Evolutionary conservation across 2,113 vertebrate genomes (phyloP).

Genomic region (Hystrix cristata): DNA sequence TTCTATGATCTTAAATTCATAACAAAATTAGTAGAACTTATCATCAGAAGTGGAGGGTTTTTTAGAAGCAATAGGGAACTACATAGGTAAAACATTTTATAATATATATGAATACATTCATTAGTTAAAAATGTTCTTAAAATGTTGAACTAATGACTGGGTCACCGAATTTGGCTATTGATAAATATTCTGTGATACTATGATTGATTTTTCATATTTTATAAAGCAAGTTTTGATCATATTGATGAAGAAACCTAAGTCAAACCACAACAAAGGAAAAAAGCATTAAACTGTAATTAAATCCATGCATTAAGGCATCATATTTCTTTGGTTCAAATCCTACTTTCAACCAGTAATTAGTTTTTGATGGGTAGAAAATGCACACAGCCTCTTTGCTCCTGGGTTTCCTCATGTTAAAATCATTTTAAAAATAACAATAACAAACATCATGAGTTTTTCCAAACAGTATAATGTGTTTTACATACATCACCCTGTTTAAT

Average conservation of each 20-base stretch:
- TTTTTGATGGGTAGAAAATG: neutral
- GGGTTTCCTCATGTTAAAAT: neutral
- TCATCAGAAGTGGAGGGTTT: neutral
- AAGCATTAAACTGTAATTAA: neutral
- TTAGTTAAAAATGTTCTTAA: neutral
- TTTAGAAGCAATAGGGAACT: constrained; percentile 4
- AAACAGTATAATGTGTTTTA: neutral
- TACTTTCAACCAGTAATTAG: neutral
- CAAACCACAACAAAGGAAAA: neutral
- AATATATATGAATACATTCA: neutral
- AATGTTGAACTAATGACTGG: neutral
- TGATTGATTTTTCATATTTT: neutral
- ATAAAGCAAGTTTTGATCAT: neutral
- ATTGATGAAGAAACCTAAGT: neutral
- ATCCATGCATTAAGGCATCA: neutral
- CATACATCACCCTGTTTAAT: neutral
- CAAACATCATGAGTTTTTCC: neutral
- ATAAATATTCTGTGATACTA: neutral
- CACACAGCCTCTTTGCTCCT: neutral
- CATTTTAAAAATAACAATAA: neutral
- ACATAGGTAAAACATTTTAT: neutral
- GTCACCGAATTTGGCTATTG: neutral
- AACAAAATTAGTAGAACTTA: constrained; percentile 49
- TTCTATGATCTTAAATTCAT: constrained; percentile 22
- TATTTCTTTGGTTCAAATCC: neutral